Evolutionary conservation across 2,113 vertebrate genomes (phyloP), one percentile per base, ranked within the genome.

Genomic region (Rhinichthys klamathensis): DNA sequence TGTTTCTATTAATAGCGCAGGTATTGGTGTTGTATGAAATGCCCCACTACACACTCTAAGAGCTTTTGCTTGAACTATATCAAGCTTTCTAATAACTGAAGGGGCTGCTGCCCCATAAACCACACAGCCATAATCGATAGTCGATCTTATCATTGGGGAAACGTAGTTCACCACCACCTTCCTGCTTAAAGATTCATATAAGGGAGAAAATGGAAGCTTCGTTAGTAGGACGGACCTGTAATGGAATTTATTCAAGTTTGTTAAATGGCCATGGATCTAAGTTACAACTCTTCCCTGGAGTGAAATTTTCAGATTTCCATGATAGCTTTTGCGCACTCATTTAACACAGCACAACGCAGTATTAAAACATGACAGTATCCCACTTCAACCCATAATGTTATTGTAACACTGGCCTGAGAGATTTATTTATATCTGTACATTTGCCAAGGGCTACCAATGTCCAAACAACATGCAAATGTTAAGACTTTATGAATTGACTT

Each of bases 151-250:
- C n/a, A n/a, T n/a, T n/a, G n/a, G 93, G 93, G 92, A 94, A 88
- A 90, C 88, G 56, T 13, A 90, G 93, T 82, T 46, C 51, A 35
- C 0, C 1, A 2, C 10, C 32, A 0, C 2, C 2, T n/a, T 54
- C 11, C 76, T 76, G 58, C 25, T 15, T 11, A 25, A 3, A 18
- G 7, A 2, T 83, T 38, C 12, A 6, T 41, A n/a, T 41, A n/a
- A 21, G 4, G 6, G 9, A 30, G 15, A 0, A 51, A 75, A 41
- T 41, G 1, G 9, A 10, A 70, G 67, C 21, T 41, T 23, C 23
- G 67, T 35, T 70, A 56, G 54, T 56, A 9, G 54, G 18, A 56
- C 6, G 51, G 18, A 21, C 0, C 6, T 21, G 6, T 18, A 67
- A 32, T 9, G 67, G 3, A 23, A 69, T 69, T 35, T 35, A 38